phyloP scores from a whole-genome alignment of 2,888 invertebrate species.

The Globia sparganii region DNA sequence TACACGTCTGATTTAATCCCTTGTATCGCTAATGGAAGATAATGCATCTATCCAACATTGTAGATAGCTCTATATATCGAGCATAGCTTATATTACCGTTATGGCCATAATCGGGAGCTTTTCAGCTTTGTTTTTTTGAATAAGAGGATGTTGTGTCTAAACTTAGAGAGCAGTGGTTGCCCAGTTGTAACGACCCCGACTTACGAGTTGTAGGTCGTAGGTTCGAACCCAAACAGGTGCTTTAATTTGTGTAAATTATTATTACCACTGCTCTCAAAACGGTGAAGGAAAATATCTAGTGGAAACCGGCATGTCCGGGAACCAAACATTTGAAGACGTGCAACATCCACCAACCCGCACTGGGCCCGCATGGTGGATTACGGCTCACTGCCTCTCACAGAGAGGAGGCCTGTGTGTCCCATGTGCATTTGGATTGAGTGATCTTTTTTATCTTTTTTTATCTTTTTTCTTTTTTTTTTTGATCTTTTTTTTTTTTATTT shows the following conservation, averaged over 20 bases:
- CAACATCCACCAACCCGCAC: neutral
- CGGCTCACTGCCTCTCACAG: neutral
- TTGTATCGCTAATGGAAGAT: slow-evolving; percentile 70
- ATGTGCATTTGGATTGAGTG: too few species aligned
- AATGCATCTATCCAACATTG: slow-evolving; percentile 33
- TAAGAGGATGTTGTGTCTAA: neutral
- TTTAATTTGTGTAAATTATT: neutral
- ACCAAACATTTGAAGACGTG: neutral
- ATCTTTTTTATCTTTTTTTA: too few species aligned
- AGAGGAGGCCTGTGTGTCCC: neutral
- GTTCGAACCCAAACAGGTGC: neutral
- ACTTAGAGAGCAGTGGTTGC: too few species aligned
- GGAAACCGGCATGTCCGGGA: neutral
- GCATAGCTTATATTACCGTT: slow-evolving; percentile 4
- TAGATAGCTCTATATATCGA: slow-evolving; percentile 18
- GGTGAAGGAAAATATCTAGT: neutral
- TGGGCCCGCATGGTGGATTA: neutral
- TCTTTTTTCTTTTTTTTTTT: too few species aligned
- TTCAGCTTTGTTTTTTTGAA: neutral
- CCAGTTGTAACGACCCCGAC: neutral
- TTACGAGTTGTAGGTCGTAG: neutral
- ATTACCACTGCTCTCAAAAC: neutral
- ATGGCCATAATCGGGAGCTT: neutral
- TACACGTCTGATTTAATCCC: slow-evolving; percentile 81
- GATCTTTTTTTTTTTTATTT: too few species aligned